Conservation (phyloP, 2,888 invertebrate species). For the Loripinus fragilis region DNA sequence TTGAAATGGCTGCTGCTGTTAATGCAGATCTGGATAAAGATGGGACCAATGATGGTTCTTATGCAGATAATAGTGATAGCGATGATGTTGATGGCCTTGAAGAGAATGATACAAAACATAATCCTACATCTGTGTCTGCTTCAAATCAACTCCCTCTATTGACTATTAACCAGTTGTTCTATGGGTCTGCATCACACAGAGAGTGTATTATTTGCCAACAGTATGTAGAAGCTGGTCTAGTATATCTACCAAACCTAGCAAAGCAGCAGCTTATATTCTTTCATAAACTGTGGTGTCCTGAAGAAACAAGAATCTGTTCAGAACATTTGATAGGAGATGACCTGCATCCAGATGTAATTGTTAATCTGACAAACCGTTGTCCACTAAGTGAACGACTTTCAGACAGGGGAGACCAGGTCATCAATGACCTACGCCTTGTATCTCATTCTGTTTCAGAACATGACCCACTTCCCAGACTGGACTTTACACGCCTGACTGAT, state of each 20-base stretch:
- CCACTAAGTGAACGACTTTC: neutral
- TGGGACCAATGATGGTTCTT: too few relatives aligned
- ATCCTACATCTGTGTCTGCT: neutral
- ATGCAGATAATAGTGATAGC: too few relatives aligned
- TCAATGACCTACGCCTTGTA: conserved; percentile 22
- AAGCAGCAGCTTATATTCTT: neutral
- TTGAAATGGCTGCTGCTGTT: too few relatives aligned
- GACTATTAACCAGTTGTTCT: neutral
- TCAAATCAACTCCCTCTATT: neutral
- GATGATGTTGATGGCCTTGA: too few relatives aligned
- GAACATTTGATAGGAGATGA: conserved; percentile 1
- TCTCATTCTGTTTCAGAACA: conserved; percentile 10
- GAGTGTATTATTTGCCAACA: neutral
- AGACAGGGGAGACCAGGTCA: neutral
- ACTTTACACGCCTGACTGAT: conserved; percentile 6
- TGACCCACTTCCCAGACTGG: conserved; percentile 1
- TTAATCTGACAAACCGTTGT: neutral
- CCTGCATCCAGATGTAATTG: neutral
- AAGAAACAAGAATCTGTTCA: neutral
- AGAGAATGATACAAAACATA: too few relatives aligned
- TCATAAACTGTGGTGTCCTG: conserved; percentile 1
- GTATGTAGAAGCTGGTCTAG: neutral
- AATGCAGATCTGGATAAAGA: too few relatives aligned
- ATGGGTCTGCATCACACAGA: neutral
- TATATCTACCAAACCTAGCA: neutral